phyloP scores from a whole-genome alignment of 1,140 invertebrate species.

The Drosophila grimshawi region DNA sequence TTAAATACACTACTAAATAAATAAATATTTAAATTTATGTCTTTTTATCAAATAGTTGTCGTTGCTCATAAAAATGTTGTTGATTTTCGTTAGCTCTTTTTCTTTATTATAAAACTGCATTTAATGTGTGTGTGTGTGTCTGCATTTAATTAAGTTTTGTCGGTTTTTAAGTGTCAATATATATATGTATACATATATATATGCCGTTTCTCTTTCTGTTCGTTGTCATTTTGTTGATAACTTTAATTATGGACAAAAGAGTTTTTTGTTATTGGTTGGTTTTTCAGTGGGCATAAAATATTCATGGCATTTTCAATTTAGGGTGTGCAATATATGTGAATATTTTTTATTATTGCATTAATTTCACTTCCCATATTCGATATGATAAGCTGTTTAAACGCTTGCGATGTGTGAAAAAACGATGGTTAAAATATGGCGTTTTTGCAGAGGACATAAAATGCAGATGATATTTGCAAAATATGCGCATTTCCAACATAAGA shows the following conservation, averaged over 20 bases:
- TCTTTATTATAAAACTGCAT: slow-evolving; percentile 20
- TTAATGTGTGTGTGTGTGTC: slow-evolving; percentile 34
- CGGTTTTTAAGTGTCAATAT: slow-evolving; percentile 54
- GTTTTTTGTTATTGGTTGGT: slow-evolving; percentile 19
- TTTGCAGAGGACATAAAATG: slow-evolving; percentile 22
- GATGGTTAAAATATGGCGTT: slow-evolving; percentile 40
- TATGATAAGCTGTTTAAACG: slow-evolving; percentile 56
- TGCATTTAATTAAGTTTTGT: slow-evolving; percentile 79
- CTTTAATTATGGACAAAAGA: slow-evolving; percentile 40
- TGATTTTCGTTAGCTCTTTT: slow-evolving; percentile 44
- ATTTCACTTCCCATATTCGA: slow-evolving; percentile 39
- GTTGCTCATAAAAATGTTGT: slow-evolving; percentile 27
- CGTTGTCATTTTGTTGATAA: slow-evolving; percentile 59
- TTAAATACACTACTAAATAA: slow-evolving; percentile 27
- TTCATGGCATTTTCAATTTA: slow-evolving; percentile 70
- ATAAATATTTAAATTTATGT: slow-evolving; percentile 46
- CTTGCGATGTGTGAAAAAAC: slow-evolving; percentile 20
- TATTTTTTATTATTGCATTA: slow-evolving; percentile 11
- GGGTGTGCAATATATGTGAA: slow-evolving; percentile 28
- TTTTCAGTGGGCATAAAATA: slow-evolving; percentile 54
- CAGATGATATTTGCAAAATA: slow-evolving; percentile 30
- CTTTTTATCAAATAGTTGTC: slow-evolving; percentile 18
- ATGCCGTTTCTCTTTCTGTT: slow-evolving; percentile 1
- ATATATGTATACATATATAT: background rate
- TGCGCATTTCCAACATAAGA: slow-evolving; percentile 4